Percentiles rank a stretch among this genome's conserved stretches.
These are phyloP conservation scores for Phlogophora meticulosa DNA, from an alignment of 2,888 invertebrate species.

Conservation along the genomic window DNA sequence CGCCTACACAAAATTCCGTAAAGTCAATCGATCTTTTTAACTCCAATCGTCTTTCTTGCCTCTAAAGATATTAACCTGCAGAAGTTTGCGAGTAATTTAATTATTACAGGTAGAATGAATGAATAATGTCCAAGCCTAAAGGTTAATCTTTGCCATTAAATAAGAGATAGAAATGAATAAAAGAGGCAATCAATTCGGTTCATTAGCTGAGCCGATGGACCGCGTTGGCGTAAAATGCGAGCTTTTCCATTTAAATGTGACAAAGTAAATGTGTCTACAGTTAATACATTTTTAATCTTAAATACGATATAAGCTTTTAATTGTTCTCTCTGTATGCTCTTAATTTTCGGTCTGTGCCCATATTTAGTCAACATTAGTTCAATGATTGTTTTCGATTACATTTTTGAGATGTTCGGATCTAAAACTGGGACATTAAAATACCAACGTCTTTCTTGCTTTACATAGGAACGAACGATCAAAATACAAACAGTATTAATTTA, in stretches of 20 bases:
- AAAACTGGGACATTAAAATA: not conserved
- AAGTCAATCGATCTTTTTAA: not conserved
- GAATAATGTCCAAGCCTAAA: constrained; percentile 64
- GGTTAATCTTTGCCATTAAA: constrained; percentile 69
- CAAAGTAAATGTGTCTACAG: constrained; percentile 40
- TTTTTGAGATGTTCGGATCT: constrained; percentile 20
- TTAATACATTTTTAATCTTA: constrained; percentile 49
- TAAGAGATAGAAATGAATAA: constrained; percentile 69
- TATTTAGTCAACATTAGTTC: constrained; percentile 4
- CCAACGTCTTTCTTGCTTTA: not conserved
- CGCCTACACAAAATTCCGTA: not conserved
- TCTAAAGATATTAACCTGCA: constrained; percentile 42
- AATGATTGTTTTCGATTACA: constrained; percentile 17
- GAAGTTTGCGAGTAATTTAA: constrained; percentile 65
- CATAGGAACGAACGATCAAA: constrained; percentile 7
- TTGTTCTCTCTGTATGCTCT: constrained; percentile 24
- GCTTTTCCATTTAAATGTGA: constrained; percentile 52
- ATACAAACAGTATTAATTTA: constrained; percentile 55
- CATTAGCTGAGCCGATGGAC: constrained; percentile 60
- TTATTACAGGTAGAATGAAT: constrained; percentile 66
- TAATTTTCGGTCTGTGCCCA: not conserved
- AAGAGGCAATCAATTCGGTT: constrained; percentile 69
- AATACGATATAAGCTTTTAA: constrained; percentile 12
- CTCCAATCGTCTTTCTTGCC: not conserved
- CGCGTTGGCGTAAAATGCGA: constrained; percentile 44